These are phyloP conservation scores for Lithophane socia DNA, from an alignment of 2,888 invertebrate species.

Conservation along the genomic window DNA sequence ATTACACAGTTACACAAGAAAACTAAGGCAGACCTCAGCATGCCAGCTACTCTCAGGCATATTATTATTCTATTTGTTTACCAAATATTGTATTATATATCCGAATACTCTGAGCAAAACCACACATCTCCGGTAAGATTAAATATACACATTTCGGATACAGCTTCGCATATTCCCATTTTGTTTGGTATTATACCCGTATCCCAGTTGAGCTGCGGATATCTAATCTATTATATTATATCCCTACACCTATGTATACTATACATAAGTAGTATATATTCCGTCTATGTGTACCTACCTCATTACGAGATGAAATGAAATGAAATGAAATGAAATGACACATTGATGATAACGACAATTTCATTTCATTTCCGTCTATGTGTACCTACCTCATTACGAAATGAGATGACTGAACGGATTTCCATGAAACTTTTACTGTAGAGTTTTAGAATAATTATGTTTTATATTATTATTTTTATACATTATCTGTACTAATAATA, in stretches of 20 bases:
- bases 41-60: neutral
- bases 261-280: neutral
- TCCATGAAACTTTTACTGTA: neutral
- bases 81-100: constrained; percentile 12
- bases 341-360: too few species aligned
- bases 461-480: neutral
- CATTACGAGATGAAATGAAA: neutral
- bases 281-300: neutral
- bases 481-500: too few species aligned
- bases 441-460: neutral
- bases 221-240: constrained; percentile 1
- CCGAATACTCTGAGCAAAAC: neutral
- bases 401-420: neutral
- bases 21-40: neutral
- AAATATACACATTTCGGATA: constrained; percentile 14
- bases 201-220: neutral
- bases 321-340: too few species aligned
- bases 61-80: constrained; percentile 25
- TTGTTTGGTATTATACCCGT: neutral
- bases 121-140: constrained; percentile 5
- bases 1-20: too few species aligned
- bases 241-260: too few species aligned
- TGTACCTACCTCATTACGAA: neutral
- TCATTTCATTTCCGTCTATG: too few species aligned
- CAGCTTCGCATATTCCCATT: neutral